Evolutionary conservation across 2,797 vertebrate genomes (phyloP).

Genomic region (Pelodytes ibericus): DNA sequence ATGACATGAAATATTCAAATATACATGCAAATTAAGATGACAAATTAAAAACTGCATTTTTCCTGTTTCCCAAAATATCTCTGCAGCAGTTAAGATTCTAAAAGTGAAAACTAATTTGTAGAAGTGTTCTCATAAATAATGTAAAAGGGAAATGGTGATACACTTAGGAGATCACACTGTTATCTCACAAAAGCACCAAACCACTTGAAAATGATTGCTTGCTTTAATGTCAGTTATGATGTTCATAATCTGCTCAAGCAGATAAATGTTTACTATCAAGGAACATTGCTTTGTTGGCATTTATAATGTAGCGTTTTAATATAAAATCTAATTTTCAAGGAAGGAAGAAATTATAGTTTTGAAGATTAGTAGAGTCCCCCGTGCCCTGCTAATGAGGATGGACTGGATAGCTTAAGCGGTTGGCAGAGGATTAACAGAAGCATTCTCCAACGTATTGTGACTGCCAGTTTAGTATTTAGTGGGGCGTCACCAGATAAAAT

Average conservation of each 20-base stretch:
- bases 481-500: background rate
- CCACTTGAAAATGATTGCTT: slow-evolving; percentile 39
- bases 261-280: slow-evolving; percentile 34
- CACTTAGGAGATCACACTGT: slow-evolving; percentile 41
- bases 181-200: slow-evolving; percentile 48
- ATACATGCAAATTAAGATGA: slow-evolving; percentile 29
- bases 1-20: slow-evolving; percentile 1
- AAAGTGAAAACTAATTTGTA: slow-evolving; percentile 21
- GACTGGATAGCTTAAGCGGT: background rate
- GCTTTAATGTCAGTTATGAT: slow-evolving; percentile 40
- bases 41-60: slow-evolving; percentile 14
- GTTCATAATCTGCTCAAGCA: slow-evolving; percentile 49
- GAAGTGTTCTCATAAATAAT: slow-evolving; percentile 50
- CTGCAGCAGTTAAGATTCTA: background rate
- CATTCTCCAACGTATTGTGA: background rate
- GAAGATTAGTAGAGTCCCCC: background rate
- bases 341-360: background rate
- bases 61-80: background rate
- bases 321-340: background rate
- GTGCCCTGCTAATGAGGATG: background rate
- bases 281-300: slow-evolving; percentile 4
- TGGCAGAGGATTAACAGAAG: background rate
- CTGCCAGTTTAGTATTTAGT: background rate
- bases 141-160: slow-evolving; percentile 37
- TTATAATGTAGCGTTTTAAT: slow-evolving; percentile 9